These are phyloP conservation scores for Sebastes trivittatus DNA, from an alignment of 2,797 vertebrate species.

Conservation along the genomic window DNA sequence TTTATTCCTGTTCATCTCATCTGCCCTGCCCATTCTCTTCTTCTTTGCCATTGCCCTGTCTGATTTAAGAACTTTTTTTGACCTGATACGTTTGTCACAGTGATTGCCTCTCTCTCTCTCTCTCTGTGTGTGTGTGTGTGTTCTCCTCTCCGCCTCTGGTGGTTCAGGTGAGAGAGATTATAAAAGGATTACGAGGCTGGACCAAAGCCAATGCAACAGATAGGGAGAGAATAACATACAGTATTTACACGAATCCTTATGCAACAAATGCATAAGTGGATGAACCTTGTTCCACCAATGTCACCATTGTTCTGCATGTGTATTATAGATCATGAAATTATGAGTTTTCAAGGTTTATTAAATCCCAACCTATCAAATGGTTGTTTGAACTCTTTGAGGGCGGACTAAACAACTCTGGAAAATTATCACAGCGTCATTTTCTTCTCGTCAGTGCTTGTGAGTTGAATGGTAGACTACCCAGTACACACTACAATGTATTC, in stretches of 20 bases:
- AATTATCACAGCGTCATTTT: background rate
- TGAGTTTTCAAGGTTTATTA: background rate
- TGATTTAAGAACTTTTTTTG: background rate
- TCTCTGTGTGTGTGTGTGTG: background rate
- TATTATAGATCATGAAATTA: background rate
- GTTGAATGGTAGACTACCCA: background rate
- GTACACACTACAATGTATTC: background rate
- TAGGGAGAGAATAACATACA: background rate
- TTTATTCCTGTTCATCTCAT: background rate
- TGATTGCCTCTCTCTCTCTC: background rate
- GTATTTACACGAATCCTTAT: background rate
- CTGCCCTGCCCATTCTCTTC: background rate
- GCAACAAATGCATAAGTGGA: background rate
- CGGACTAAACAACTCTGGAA: background rate
- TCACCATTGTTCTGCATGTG: background rate
- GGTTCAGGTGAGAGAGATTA: conserved; percentile 31
- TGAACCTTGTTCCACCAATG: background rate
- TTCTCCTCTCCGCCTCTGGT: background rate
- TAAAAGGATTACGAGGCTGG: conserved; percentile 32
- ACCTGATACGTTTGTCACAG: background rate
- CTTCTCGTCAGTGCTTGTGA: background rate
- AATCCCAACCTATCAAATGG: background rate
- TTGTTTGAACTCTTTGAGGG: background rate
- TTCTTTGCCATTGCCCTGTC: background rate
- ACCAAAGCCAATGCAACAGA: conserved; percentile 3